phyloP scores from a whole-genome alignment of 2,797 vertebrate genomes.

The Enteromius afrohamiltoni region DNA sequence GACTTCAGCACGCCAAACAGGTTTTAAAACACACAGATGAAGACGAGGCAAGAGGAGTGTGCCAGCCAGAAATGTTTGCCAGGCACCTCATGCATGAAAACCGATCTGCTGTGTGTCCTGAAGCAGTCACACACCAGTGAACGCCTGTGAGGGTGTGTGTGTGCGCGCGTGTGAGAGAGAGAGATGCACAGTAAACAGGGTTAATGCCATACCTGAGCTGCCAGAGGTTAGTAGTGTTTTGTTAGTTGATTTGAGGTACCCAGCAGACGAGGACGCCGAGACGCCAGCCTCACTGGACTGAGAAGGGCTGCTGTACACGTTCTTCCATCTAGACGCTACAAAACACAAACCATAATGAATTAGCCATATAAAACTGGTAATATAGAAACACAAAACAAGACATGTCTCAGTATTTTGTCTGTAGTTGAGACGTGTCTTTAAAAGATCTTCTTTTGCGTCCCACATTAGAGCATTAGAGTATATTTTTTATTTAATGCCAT shows the following conservation, averaged over 20 bases:
- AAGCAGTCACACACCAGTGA: not conserved
- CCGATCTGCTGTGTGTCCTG: slow-evolving; percentile 4
- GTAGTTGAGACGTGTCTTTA: not conserved
- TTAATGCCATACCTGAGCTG: slow-evolving; percentile 94
- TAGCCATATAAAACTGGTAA: not conserved
- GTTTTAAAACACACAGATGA: slow-evolving; percentile 2
- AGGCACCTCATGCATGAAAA: slow-evolving; percentile 34
- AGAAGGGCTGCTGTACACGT: slow-evolving; percentile 91
- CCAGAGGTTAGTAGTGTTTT: slow-evolving; percentile 98
- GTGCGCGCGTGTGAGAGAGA: not conserved
- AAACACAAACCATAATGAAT: slow-evolving; percentile 24
- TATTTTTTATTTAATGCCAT: too few relatives aligned
- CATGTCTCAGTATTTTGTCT: not conserved
- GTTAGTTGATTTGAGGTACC: slow-evolving; percentile 98
- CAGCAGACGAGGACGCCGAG: slow-evolving; percentile 86
- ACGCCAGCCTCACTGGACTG: slow-evolving; percentile 80
- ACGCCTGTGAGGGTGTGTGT: not conserved
- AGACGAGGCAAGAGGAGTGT: not conserved
- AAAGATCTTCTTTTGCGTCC: not conserved
- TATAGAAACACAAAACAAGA: too few relatives aligned
- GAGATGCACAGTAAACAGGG: slow-evolving; percentile 46
- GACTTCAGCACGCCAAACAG: not conserved
- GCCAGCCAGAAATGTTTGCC: slow-evolving; percentile 24
- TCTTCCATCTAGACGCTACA: slow-evolving; percentile 91
- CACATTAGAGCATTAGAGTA: not conserved